Evolutionary conservation across 53 echinoderm and acorn worm genomes (phyloP), one percentile per base, ranked within the genome.

Genomic region (Holothuria leucospilota): DNA sequence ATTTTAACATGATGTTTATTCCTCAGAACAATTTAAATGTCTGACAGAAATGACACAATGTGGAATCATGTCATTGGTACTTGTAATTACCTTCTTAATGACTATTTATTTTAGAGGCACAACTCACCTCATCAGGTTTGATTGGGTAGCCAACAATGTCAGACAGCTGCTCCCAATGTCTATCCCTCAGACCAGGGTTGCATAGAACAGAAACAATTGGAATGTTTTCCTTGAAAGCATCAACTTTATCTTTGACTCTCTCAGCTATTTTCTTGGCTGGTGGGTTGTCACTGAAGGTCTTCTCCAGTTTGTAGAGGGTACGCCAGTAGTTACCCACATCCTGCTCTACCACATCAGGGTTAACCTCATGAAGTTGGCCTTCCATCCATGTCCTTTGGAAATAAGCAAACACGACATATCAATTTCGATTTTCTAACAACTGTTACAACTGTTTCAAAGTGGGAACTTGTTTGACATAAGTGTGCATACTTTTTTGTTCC

Each of bases 291-390:
- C 88, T 82, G 62, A 98, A 95, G 42, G 91, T 90, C 86, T 98
- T 98, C 90, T 95, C 95, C 59, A 95, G 83, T 84, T 95, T 98
- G 93, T 95, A 95, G 25, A 95, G 87, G 53, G 93, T 98, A 60
- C 95, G 85, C 98, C 98, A 98, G 87, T 96, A 96, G 88, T 96
- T 96, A 71, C 97, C 97, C 6, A 96, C 95, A 23, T 96, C 97
- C 25, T 23, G 68, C 20, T 96, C 97, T 0, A 96, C 94, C 41
- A 81, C 85, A 78, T 96, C 97, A 40, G 97, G 97, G 77, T 96
- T 90, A 20, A 96, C 94, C 0, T 96, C 97, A 24, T 94, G 90
- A 78, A 96, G 90, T 39, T 91, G 61, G 0, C 97, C 97, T 12
- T 96, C 97, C 97, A 96, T 96, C 97, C 97, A 96, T 26, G 63